phyloP scores from a whole-genome alignment of 1,140 invertebrate genomes.

The Pemphigus obesinymphae region DNA sequence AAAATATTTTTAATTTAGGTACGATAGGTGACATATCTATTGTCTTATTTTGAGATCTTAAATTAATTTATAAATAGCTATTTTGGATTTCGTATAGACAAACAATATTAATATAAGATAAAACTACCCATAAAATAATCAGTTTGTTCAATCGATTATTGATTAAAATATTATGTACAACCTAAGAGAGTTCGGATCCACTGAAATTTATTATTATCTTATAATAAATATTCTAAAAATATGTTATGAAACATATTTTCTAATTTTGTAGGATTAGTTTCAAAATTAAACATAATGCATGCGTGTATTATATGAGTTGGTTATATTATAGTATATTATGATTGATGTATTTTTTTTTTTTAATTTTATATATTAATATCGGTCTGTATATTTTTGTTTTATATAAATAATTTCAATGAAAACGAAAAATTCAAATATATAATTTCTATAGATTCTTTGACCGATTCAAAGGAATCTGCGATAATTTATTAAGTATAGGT shows the following conservation, averaged over 20 bases:
- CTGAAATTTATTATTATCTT: slow-evolving; percentile 10
- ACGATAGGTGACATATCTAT: no score
- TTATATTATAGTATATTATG: neutral
- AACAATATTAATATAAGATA: no score
- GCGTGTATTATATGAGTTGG: slow-evolving; percentile 27
- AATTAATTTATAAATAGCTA: no score
- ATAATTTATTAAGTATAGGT: no score
- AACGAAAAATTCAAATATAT: neutral
- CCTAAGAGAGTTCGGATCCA: neutral
- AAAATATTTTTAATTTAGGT: no score
- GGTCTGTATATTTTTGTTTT: neutral
- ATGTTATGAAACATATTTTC: neutral
- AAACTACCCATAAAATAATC: no score
- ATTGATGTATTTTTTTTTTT: neutral
- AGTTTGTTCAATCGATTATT: neutral
- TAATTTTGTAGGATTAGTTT: neutral
- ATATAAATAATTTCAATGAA: neutral
- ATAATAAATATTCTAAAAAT: neutral
- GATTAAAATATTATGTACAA: neutral
- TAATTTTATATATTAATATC: neutral
- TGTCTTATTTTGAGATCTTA: no score
- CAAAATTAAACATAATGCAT: neutral
- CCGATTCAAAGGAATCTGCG: no score
- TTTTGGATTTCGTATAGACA: no score
- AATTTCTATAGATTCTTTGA: no score